Evolutionary conservation across 1,140 invertebrate genomes (phyloP), one percentile per base, ranked within the genome.

Genomic region (Brachionus rotundiformis): DNA sequence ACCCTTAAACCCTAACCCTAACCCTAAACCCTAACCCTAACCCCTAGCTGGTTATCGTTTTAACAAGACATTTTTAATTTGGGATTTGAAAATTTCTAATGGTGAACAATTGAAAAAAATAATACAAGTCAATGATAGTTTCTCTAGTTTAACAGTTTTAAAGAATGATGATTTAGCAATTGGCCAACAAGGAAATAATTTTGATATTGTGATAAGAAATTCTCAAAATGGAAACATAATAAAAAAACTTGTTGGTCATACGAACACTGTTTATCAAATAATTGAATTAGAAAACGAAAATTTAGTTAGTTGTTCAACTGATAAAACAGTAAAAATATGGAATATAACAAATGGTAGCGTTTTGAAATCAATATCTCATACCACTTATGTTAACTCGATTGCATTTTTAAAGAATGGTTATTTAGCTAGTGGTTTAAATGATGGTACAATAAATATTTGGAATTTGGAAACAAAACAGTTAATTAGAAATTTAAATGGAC

Each of bases 51-150:
- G n/a, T n/a, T n/a, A n/a, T n/a, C n/a, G n/a, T n/a, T n/a, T n/a
- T n/a, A 27, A 7, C 3, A 63, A 63, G 11, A 27, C 23, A 63
- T 2, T 63, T 29, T 29, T 29, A 29, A 31, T 63, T n/a, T 63
- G 61, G 61, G 61, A 63, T 29, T 63, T 63, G 11, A 63, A 63
- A n/a, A n/a, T n/a, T n/a, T n/a, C n/a, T n/a, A n/a, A n/a, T n/a
- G n/a, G n/a, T n/a, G n/a, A n/a, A n/a, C n/a, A n/a, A n/a, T n/a
- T n/a, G n/a, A n/a, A n/a, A n/a, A n/a, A n/a, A n/a, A n/a, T n/a
- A n/a, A n/a, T n/a, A n/a, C n/a, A n/a, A n/a, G n/a, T n/a, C n/a
- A n/a, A n/a, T n/a, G n/a, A n/a, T n/a, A n/a, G n/a, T n/a, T n/a
- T n/a, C n/a, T n/a, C n/a, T n/a, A n/a, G n/a, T n/a, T n/a, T n/a